Base-by-base conservation (phyloP, 2,888 invertebrate genomes). In the Ochropleura plecta region DNA sequence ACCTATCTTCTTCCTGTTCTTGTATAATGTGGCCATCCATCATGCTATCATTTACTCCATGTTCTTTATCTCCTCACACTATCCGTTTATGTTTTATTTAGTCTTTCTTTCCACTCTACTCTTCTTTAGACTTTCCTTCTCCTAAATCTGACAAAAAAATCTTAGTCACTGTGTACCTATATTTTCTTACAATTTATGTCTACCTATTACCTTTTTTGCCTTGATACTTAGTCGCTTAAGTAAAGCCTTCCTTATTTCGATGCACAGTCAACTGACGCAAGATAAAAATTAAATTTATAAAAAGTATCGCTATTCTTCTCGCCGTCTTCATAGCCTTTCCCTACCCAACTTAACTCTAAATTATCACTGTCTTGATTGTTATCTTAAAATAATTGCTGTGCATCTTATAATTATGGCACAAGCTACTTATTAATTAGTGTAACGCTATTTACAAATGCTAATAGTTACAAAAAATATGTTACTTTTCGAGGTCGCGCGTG, bases 301-400 rank as follows among this genome's bases (percentile, higher is more conserved):
- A 7, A 5, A 5, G 20, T 55, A 30, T 44, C 20, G 18, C 30
- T 14, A 20, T 14, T 49, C 14, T 40, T n/a, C 12, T 16, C 85
- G 78, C 79, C 14, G 1, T 14, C 53, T 67, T 78, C 53, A n/a
- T 74, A 30, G 85, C 83, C 46, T 18, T 9, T 62, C 10, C 40
- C 42, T 46, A 46, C 44, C 53, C n/a, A 60, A 68, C 71, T 80
- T 79, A 65, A 67, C 42, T 80, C 55, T 66, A 42, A 87, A 86
- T 76, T 83, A 81, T 86, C 79, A 78, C 73, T 46, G 65, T 67
- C 76, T 30, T 44, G 80, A 86, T 86, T 30, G 42, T 64, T 62
- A 86, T 87, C 86, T 75, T 5, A 44, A 70, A 74, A 78, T 78
- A 79, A 86, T 84, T 87, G 76, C 76, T 63, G 73, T 78, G 75